These are phyloP conservation scores for Apamea monoglypha DNA, from an alignment of 2,888 invertebrate genomes.

Conservation along the genomic window DNA sequence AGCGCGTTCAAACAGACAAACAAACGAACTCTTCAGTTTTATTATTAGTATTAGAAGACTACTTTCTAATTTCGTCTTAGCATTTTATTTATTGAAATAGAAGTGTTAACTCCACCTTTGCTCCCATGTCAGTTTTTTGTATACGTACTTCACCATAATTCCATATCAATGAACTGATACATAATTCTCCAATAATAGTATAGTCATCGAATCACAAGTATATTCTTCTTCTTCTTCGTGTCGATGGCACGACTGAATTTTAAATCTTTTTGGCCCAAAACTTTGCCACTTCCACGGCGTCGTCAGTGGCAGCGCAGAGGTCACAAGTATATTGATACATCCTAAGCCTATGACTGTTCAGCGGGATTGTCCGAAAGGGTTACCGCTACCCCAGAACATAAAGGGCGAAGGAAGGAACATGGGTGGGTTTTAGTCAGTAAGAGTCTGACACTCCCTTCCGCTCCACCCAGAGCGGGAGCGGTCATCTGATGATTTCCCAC, in stretches of 20 bases:
- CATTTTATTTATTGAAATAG: neutral
- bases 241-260: no score
- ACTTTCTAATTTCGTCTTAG: neutral
- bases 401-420: no score
- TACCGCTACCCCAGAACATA: no score
- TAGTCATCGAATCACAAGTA: neutral
- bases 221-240: no score
- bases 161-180: neutral
- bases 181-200: neutral
- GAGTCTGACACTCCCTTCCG: no score
- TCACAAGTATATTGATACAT: neutral
- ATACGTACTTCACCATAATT: neutral
- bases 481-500: no score
- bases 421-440: no score
- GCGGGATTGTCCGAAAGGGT: no score
- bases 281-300: no score
- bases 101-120: neutral
- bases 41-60: neutral
- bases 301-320: no score
- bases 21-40: neutral
- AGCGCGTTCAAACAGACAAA: neutral
- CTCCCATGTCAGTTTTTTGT: neutral
- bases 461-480: no score
- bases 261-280: no score
- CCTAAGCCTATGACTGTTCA: neutral